These are phyloP conservation scores for Glossosoma conforme DNA, from an alignment of 1,140 invertebrate species.

Conservation along the genomic window DNA sequence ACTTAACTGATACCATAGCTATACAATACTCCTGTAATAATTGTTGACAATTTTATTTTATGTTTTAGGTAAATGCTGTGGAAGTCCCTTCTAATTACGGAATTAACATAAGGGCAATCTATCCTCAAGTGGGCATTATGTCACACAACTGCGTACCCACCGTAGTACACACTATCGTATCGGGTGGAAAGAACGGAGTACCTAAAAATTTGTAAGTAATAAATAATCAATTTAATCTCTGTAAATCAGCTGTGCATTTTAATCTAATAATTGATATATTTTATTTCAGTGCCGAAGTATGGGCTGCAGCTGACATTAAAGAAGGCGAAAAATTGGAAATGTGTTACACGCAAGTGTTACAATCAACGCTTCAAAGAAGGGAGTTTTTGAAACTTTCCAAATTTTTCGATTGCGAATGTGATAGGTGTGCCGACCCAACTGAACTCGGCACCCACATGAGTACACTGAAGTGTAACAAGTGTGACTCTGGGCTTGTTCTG, in stretches of 20 bases:
- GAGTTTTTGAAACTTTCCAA: constrained; percentile 67
- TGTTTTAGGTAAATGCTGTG: constrained; percentile 59
- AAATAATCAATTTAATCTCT: constrained; percentile 7
- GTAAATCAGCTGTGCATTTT: constrained; percentile 6
- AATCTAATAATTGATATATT: constrained; percentile 5
- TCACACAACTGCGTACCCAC: constrained; percentile 81
- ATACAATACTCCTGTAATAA: too few species aligned
- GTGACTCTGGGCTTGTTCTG: constrained; percentile 63
- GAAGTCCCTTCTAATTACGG: constrained; percentile 60
- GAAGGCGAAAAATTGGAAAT: constrained; percentile 60
- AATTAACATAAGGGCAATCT: constrained; percentile 64
- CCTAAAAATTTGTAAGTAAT: constrained; percentile 26
- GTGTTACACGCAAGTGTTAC: constrained; percentile 73
- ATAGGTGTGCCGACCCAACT: constrained; percentile 67
- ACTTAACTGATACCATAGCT: too few species aligned
- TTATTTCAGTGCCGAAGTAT: constrained; percentile 58
- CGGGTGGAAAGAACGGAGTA: constrained; percentile 19
- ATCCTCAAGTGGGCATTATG: constrained; percentile 66
- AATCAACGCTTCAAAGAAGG: constrained; percentile 66
- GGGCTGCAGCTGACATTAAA: constrained; percentile 60
- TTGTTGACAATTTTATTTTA: constrained; percentile 2
- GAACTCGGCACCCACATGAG: constrained; percentile 72
- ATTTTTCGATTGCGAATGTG: constrained; percentile 70
- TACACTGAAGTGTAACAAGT: constrained; percentile 70
- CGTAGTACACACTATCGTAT: constrained; percentile 64